These are phyloP conservation scores for Ennomos fuscantarius DNA, from an alignment of 2,888 invertebrate species.

Conservation along the genomic window DNA sequence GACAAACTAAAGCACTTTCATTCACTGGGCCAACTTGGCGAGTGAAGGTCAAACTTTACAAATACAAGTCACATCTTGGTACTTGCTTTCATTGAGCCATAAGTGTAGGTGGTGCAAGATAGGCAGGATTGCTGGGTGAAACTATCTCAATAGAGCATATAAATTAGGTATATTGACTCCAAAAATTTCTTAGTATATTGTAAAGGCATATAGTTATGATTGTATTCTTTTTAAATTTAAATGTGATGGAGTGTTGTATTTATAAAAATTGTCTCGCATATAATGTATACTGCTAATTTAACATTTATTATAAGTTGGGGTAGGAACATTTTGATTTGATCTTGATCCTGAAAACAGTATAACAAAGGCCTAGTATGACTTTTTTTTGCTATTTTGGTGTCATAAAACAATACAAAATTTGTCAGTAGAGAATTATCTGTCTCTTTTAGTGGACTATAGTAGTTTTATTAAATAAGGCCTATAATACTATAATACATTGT, in stretches of 20 bases:
- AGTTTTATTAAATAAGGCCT: conserved; percentile 3
- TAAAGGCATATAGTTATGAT: conserved; percentile 71
- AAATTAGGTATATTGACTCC: conserved; percentile 75
- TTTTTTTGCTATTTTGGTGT: too few species aligned
- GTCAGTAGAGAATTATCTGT: neutral
- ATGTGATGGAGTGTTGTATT: conserved; percentile 63
- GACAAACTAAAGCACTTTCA: too few species aligned
- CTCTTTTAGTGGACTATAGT: neutral
- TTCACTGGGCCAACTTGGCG: too few species aligned
- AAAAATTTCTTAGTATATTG: conserved; percentile 74
- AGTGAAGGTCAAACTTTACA: too few species aligned
- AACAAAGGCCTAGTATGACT: conserved; percentile 4
- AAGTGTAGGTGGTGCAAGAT: neutral
- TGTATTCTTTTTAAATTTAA: conserved; percentile 68
- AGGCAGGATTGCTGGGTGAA: conserved; percentile 73
- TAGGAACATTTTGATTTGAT: conserved; percentile 15
- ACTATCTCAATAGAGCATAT: conserved; percentile 66
- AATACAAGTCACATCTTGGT: too few species aligned
- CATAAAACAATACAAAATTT: neutral
- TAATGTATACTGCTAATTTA: conserved; percentile 71
- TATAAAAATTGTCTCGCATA: conserved; percentile 37
- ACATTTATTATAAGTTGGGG: conserved; percentile 51
- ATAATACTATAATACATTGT: neutral
- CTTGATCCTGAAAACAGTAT: neutral
- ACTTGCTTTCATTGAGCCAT: neutral